Evolutionary conservation across 2,113 vertebrate genomes (phyloP).

Genomic region (Boulengeromyrus knoepffleri): DNA sequence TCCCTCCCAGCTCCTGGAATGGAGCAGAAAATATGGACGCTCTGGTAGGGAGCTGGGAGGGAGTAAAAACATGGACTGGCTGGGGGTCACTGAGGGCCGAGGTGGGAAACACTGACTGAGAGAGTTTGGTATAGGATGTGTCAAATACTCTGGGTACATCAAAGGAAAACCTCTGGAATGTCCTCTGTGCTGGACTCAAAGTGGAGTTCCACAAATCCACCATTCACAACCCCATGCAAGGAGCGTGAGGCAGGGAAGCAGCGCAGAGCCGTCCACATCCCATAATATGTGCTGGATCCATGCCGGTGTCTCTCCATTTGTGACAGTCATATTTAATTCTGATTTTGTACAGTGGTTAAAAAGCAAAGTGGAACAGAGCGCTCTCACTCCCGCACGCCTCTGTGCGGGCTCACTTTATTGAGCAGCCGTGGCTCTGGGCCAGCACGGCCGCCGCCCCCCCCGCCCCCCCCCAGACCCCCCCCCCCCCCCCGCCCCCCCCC

Average conservation of each 20-base stretch:
- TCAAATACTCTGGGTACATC: not conserved
- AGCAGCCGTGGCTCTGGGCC: constrained; percentile 33
- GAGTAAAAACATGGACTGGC: not conserved
- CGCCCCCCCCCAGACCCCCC: no score
- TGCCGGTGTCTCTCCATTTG: constrained; percentile 21
- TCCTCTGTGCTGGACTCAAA: not conserved
- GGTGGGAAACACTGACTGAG: not conserved
- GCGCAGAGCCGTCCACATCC: not conserved
- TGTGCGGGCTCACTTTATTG: constrained; percentile 32
- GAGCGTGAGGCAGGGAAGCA: not conserved
- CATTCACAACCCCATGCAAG: not conserved
- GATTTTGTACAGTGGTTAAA: constrained; percentile 22
- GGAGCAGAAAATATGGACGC: not conserved
- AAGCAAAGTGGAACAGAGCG: constrained; percentile 33
- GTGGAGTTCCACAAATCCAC: not conserved
- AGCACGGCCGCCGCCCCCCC: constrained; percentile 13
- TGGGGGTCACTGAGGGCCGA: not conserved
- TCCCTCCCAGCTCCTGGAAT: not conserved
- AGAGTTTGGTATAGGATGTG: not conserved
- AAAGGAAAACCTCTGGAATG: not conserved
- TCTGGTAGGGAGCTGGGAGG: not conserved
- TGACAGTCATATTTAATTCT: constrained; percentile 37
- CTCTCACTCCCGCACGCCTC: constrained; percentile 18
- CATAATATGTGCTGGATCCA: not conserved
- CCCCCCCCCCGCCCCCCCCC: not conserved